Percentiles rank a stretch among this genome's conserved stretches.
Evolutionary conservation across 2,113 vertebrate genomes (phyloP).

Genomic region (Syngnathoides biaculeatus): DNA sequence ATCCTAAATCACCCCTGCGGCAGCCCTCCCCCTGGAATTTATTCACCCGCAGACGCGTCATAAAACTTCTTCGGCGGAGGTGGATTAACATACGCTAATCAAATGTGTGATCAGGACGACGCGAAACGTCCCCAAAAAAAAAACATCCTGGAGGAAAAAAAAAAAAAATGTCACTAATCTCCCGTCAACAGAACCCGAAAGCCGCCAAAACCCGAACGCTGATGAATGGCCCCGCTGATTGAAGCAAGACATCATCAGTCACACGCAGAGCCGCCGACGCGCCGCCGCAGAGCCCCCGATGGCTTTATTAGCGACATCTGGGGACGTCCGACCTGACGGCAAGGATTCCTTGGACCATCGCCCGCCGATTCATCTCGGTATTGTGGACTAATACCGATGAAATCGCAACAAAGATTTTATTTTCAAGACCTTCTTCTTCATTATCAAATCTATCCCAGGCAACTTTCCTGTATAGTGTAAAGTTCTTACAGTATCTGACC

Average conservation of each 20-base stretch:
- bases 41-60: neutral
- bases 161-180: constrained; percentile 27
- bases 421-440: neutral
- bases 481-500: neutral
- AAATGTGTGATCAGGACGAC: constrained; percentile 21
- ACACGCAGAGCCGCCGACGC: constrained; percentile 3
- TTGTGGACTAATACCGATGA: no score
- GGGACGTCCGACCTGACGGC: neutral
- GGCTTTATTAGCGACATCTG: constrained; percentile 47
- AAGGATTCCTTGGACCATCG: neutral
- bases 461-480: neutral
- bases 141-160: neutral
- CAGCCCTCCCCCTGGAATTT: neutral
- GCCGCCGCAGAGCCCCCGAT: neutral
- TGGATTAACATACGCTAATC: constrained; percentile 23
- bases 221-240: constrained; percentile 57
- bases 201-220: constrained; percentile 17
- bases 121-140: neutral
- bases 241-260: constrained; percentile 58
- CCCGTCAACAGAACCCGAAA: constrained; percentile 39
- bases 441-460: neutral
- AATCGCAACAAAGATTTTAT: no score
- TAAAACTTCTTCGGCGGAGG: neutral
- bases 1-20: neutral
- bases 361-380: neutral